phyloP scores from a whole-genome alignment of 2,888 invertebrate species.

The Entomobrya proxima region DNA sequence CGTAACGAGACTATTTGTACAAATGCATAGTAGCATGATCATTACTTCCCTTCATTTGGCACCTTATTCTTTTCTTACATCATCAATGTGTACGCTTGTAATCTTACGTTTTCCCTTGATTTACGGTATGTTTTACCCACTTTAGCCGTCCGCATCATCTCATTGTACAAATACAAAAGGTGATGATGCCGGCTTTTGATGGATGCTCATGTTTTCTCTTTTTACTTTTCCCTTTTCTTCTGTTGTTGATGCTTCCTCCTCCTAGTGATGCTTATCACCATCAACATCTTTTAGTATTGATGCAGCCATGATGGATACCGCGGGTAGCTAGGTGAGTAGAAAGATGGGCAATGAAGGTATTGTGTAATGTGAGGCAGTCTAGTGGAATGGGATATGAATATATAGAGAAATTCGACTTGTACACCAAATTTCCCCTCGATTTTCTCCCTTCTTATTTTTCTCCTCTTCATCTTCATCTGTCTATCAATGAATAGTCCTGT shows the following conservation, averaged over 20 bases:
- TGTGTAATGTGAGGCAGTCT: slow-evolving; percentile 19
- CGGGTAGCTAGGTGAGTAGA: neutral
- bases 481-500: slow-evolving; percentile 59
- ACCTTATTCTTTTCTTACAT: slow-evolving; percentile 24
- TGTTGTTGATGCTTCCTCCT: slow-evolving; percentile 37
- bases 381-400: slow-evolving; percentile 29
- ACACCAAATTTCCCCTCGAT: slow-evolving; percentile 44
- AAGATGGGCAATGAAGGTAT: neutral
- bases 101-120: slow-evolving; percentile 30
- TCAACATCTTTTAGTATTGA: slow-evolving; percentile 21
- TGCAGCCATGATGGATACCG: neutral
- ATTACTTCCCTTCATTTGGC: neutral
- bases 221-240: neutral
- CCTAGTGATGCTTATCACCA: slow-evolving; percentile 17
- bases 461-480: slow-evolving; percentile 64
- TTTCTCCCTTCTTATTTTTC: slow-evolving; percentile 44
- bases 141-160: neutral
- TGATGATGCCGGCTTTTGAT: slow-evolving; percentile 56
- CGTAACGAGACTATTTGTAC: neutral
- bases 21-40: neutral
- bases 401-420: neutral
- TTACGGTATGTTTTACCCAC: neutral
- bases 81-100: neutral
- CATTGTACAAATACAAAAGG: slow-evolving; percentile 30
- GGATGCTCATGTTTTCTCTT: slow-evolving; percentile 52